Percentiles rank a stretch among this genome's conserved stretches.
Evolutionary conservation across 2,888 invertebrate genomes (phyloP).

Genomic region (Ischnura elegans): DNA sequence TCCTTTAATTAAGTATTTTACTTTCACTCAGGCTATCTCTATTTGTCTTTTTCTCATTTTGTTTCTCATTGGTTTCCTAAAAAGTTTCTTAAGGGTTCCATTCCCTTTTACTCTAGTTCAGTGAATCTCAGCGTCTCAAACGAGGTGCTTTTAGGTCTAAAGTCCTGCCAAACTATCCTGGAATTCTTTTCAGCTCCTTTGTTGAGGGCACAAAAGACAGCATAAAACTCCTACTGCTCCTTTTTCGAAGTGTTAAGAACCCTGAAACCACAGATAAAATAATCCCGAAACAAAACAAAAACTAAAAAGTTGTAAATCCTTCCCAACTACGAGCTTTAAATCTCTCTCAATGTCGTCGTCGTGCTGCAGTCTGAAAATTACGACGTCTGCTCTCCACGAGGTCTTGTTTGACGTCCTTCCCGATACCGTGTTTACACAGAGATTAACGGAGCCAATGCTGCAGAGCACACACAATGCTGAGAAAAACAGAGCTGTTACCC

Average conservation of each 20-base stretch:
- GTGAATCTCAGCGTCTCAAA: background rate
- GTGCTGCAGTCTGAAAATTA: conserved; percentile 15
- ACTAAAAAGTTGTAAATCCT: background rate
- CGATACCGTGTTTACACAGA: background rate
- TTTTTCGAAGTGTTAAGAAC: background rate
- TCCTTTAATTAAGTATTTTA: no score
- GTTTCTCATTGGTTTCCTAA: background rate
- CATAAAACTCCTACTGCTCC: background rate
- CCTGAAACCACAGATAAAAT: background rate
- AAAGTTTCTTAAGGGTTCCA: background rate
- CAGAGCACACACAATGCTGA: background rate
- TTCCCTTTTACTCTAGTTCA: background rate
- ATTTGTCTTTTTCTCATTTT: no score
- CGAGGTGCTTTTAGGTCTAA: background rate
- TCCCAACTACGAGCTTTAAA: background rate
- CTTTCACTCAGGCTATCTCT: no score
- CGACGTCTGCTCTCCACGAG: background rate
- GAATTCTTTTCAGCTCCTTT: background rate
- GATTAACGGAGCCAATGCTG: conserved; percentile 8
- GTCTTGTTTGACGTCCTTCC: background rate
- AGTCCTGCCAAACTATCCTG: background rate
- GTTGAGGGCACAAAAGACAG: background rate
- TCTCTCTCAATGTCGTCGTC: background rate
- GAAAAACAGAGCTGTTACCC: background rate
- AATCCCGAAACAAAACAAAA: background rate